These are phyloP conservation scores for Diglossa brunneiventris DNA, from an alignment of 2,113 vertebrate genomes.

Conservation along the genomic window DNA sequence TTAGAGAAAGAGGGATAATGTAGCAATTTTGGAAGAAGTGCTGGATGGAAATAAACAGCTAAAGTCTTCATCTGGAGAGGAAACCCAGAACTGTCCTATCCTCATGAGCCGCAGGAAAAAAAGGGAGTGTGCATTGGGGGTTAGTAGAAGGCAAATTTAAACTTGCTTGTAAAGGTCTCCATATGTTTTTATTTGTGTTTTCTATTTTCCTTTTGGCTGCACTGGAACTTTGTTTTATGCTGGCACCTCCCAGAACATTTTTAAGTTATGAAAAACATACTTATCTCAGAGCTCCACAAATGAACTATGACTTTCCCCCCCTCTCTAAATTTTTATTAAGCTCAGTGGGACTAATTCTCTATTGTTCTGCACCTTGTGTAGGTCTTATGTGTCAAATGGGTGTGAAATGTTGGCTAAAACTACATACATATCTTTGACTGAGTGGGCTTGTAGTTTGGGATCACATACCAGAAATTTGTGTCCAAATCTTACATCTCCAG, in stretches of 20 bases:
- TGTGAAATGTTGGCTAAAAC: neutral
- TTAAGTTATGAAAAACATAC: neutral
- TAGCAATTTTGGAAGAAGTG: neutral
- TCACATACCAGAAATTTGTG: neutral
- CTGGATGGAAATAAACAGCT: neutral
- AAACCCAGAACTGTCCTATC: neutral
- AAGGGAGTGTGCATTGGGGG: neutral
- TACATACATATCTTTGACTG: neutral
- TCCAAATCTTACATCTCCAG: neutral
- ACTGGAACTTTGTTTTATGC: neutral
- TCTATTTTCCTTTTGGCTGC: neutral
- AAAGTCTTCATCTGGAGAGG: neutral
- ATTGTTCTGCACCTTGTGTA: neutral
- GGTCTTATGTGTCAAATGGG: neutral
- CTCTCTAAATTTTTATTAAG: neutral
- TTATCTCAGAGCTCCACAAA: neutral
- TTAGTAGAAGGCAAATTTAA: neutral
- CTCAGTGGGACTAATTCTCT: neutral
- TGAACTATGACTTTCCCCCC: neutral
- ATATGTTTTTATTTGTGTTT: neutral
- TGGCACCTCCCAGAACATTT: neutral
- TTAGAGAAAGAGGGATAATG: neutral
- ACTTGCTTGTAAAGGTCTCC: neutral
- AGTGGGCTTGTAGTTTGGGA: neutral
- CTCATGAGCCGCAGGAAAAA: fast-evolving